Conservation (phyloP, 2,888 invertebrate species). For the Microchrysa polita region DNA sequence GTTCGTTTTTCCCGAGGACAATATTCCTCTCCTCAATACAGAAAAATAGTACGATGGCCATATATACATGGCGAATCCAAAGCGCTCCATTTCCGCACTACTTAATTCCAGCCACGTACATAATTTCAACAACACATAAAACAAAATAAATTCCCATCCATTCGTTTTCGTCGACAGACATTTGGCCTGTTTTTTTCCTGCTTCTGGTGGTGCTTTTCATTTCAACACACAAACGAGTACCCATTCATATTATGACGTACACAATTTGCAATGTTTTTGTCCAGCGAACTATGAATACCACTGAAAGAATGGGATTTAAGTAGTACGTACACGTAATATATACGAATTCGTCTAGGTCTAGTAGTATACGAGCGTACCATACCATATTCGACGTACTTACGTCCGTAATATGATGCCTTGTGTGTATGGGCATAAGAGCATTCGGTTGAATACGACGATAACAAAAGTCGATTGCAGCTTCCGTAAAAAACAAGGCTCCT, state of each 20-base stretch:
- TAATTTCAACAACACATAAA: slow-evolving; percentile 35
- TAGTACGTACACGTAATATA: background rate
- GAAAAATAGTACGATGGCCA: background rate
- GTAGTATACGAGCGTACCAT: no score
- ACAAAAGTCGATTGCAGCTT: no score
- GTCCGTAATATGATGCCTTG: no score
- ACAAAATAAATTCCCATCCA: slow-evolving; percentile 29
- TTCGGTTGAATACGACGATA: no score
- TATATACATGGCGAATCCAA: background rate
- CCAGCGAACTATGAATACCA: slow-evolving; percentile 6
- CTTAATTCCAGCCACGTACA: slow-evolving; percentile 43
- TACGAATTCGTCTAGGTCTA: no score
- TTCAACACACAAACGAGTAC: background rate
- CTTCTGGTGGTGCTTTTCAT: slow-evolving; percentile 6
- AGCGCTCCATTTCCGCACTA: slow-evolving; percentile 22
- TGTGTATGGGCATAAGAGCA: no score
- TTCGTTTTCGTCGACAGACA: background rate
- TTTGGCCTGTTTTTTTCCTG: background rate
- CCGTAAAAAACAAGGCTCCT: no score
- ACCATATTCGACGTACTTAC: no score
- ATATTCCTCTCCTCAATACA: no score
- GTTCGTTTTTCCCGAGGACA: no score
- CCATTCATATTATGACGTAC: slow-evolving; percentile 3
- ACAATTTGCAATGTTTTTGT: background rate
- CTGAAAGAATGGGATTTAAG: background rate